These are phyloP conservation scores for Bungarus multicinctus DNA, from an alignment of 2,113 vertebrate genomes.

Conservation along the genomic window DNA sequence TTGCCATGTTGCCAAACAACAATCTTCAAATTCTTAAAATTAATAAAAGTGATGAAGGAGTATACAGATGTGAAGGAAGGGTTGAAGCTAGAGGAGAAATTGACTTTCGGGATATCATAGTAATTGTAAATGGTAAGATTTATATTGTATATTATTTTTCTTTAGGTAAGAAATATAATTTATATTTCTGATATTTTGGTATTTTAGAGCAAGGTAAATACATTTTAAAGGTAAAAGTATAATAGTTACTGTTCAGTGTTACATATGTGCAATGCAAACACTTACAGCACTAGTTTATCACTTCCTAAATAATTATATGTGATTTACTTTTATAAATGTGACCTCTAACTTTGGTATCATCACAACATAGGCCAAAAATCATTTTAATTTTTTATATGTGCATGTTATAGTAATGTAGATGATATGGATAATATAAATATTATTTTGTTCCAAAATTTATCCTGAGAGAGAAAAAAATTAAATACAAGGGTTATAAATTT, in stretches of 20 bases:
- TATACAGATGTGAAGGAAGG: conserved; percentile 95
- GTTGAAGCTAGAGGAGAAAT: conserved; percentile 97
- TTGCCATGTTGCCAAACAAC: conserved; percentile 87
- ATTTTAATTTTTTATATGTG: background rate
- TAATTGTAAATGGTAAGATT: conserved; percentile 93
- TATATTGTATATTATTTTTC: background rate
- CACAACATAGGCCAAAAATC: background rate
- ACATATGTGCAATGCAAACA: background rate
- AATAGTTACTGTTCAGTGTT: background rate
- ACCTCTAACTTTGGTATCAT: background rate
- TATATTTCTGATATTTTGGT: background rate
- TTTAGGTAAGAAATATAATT: background rate
- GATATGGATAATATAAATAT: background rate
- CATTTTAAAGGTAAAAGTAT: background rate
- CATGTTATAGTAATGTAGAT: background rate
- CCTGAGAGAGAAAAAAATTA: background rate
- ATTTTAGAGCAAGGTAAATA: background rate
- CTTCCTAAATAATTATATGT: background rate
- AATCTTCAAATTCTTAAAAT: conserved; percentile 94
- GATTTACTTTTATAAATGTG: background rate
- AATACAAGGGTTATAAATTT: background rate
- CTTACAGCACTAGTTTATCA: background rate
- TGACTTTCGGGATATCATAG: conserved; percentile 92
- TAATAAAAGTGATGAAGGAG: conserved; percentile 93
- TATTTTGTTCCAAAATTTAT: background rate